Base-by-base conservation (phyloP, 2,113 vertebrate genomes). In the Panurus biarmicus region DNA sequence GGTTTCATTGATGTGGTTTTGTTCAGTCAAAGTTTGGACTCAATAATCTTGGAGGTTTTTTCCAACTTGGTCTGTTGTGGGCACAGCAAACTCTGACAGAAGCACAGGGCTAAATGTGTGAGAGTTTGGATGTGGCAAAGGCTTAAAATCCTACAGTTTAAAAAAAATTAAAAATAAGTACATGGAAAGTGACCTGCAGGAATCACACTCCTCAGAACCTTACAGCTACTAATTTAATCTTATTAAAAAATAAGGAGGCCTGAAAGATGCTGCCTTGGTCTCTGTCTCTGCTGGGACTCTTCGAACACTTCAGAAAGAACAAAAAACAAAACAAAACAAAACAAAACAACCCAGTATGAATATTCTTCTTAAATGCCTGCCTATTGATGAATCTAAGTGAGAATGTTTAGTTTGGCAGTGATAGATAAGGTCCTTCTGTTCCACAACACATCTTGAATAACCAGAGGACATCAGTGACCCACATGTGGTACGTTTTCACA, bases 401-500 rank as follows among this genome's bases (percentile, higher is more conserved):
- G 17, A 57, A 9, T 2, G 1, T 36, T 71, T 36, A 7, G 6
- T 47, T 47, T 33, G 35, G 35, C 25, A n/a, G 42, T 7, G 31
- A n/a, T 11, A 35, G 22, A n/a, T 5, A 36, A 47, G 15, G 31
- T 23, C n/a, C 47, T 65, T 67, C 23, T 35, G 7, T 47, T 36
- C 35, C 2, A 3, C 35, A 62, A 8, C 10, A n/a, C 42, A 29
- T 8, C 38, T 20, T 44, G 50, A 74, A n/a, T 14, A 75, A 36
- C 10, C 72, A n/a, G 35, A 82, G 6, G 7, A 38, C 33, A 45
- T 31, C 48, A 22, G 40, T 22, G 40, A 71, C 29, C 9, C 3
- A 33, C 13, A 1, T 5, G 15, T 14, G 23, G 13, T 6, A n/a
- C 0, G 0, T n/a, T 60, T 35, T 53, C 28, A 6, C 21, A 88